These are phyloP conservation scores for Eretmochelys imbricata DNA, from an alignment of 2,113 vertebrate species.

Conservation along the genomic window DNA sequence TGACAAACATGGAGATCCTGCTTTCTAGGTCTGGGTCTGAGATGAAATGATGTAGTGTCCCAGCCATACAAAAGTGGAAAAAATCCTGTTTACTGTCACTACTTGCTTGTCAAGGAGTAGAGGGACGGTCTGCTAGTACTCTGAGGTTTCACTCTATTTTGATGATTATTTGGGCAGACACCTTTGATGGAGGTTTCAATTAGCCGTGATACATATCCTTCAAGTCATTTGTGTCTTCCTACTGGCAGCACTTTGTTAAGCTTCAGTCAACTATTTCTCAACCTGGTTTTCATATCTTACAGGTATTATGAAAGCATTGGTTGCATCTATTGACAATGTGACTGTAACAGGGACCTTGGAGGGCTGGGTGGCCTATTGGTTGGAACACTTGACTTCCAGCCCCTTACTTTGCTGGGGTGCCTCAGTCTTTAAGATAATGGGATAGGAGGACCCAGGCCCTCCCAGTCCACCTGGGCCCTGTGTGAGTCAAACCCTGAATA, in stretches of 20 bases:
- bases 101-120: background rate
- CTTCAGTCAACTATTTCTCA: constrained; percentile 38
- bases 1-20: background rate
- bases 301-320: no score
- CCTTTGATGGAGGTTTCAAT: background rate
- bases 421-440: no score
- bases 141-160: background rate
- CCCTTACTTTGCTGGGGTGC: no score
- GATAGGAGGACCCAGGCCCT: no score
- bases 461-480: no score
- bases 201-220: background rate
- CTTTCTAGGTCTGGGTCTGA: background rate
- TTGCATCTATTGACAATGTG: no score
- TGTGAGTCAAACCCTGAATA: no score
- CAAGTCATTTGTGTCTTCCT: background rate
- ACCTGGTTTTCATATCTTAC: no score
- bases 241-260: background rate
- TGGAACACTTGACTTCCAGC: no score
- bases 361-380: no score
- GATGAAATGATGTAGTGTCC: background rate
- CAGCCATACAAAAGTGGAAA: background rate
- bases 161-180: background rate
- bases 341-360: no score
- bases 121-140: background rate
- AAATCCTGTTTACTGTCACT: background rate